A percentile compares a stretch with the other conserved stretches of the same genome.
These are phyloP conservation scores for Ophraella communa DNA, from an alignment of 2,888 invertebrate species.

Conservation along the genomic window DNA sequence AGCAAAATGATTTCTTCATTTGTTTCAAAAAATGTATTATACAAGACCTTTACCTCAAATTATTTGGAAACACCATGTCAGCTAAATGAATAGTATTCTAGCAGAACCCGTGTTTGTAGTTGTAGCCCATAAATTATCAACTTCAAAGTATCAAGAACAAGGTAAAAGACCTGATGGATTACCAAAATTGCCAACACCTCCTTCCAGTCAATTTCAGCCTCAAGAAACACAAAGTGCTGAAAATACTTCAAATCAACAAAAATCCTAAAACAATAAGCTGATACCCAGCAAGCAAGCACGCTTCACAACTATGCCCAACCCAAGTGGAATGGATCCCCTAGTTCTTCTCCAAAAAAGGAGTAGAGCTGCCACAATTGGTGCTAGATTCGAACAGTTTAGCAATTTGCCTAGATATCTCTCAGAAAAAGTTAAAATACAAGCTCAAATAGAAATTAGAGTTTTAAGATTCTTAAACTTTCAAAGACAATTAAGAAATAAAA, in stretches of 20 bases:
- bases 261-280: conserved; percentile 46
- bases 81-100: too few relatives aligned
- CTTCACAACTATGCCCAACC: conserved; percentile 90
- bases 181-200: conserved; percentile 21
- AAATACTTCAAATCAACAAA: conserved; percentile 44
- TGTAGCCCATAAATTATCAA: too few relatives aligned
- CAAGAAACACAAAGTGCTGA: conserved; percentile 29
- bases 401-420: conserved; percentile 89
- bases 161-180: conserved; percentile 63
- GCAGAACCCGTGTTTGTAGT: too few relatives aligned
- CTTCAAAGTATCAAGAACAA: too few relatives aligned
- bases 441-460: conserved; percentile 94
- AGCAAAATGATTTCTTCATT: too few relatives aligned
- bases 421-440: conserved; percentile 89
- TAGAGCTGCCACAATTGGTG: conserved; percentile 89
- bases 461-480: conserved; percentile 95
- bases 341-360: conserved; percentile 93
- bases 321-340: conserved; percentile 92
- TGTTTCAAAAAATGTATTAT: too few relatives aligned
- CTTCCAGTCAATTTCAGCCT: conserved; percentile 23
- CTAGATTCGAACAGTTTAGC: conserved; percentile 87
- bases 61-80: too few relatives aligned
- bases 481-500: conserved; percentile 87
- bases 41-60: too few relatives aligned
- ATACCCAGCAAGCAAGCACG: conserved; percentile 76